phyloP scores from a whole-genome alignment of 2,888 invertebrate species.

The Hecatera dysodea region DNA sequence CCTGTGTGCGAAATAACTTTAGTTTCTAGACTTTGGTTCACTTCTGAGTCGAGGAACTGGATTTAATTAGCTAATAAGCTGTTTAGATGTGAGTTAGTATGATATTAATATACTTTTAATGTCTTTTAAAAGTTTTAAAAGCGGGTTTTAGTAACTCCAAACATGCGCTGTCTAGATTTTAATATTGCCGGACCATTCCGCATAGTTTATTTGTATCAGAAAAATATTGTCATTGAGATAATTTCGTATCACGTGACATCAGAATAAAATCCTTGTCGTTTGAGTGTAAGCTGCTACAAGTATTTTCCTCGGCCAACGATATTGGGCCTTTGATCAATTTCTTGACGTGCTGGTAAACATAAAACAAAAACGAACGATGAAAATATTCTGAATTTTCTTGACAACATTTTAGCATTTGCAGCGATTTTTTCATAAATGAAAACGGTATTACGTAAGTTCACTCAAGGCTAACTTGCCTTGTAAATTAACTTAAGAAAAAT shows the following conservation, averaged over 20 bases:
- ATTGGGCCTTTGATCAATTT: constrained; percentile 57
- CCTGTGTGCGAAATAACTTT: constrained; percentile 18
- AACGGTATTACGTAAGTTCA: constrained; percentile 19
- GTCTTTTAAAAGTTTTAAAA: neutral
- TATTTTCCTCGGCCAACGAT: constrained; percentile 28
- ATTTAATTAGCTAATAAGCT: constrained; percentile 1
- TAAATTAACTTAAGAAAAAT: constrained; percentile 37
- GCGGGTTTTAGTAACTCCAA: neutral
- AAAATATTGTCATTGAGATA: neutral
- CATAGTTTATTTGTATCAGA: neutral
- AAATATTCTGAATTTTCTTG: constrained; percentile 36
- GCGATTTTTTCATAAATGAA: constrained; percentile 21
- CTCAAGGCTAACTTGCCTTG: constrained; percentile 30
- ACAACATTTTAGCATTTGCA: constrained; percentile 25
- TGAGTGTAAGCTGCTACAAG: constrained; percentile 24
- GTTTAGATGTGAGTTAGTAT: neutral
- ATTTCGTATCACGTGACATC: neutral
- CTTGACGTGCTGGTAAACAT: constrained; percentile 45
- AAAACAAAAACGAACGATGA: constrained; percentile 33
- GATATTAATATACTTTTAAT: neutral
- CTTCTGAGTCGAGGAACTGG: neutral
- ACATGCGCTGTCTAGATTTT: neutral
- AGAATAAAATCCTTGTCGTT: neutral
- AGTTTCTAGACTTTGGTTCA: neutral
- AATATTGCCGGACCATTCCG: neutral